Evolutionary conservation across 2,797 vertebrate genomes (phyloP).

Genomic region (Phataginus tetradactyla): DNA sequence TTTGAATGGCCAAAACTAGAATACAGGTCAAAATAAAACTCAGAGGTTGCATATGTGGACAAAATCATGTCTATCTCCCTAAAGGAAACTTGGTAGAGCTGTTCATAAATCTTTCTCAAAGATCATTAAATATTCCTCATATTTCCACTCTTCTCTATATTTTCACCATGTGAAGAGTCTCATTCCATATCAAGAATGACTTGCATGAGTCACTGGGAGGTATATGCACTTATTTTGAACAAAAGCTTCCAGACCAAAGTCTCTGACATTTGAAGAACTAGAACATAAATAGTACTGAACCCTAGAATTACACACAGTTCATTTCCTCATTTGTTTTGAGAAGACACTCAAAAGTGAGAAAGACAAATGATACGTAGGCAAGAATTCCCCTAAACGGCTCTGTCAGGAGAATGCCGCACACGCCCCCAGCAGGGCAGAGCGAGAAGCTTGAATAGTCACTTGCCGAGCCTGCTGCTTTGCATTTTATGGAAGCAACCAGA

Average conservation of each 20-base stretch:
- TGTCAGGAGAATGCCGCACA: neutral
- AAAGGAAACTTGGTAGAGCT: neutral
- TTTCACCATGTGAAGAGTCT: neutral
- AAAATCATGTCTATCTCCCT: neutral
- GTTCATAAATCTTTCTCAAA: neutral
- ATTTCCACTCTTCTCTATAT: neutral
- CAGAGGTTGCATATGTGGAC: neutral
- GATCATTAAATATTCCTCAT: neutral
- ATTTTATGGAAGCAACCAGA: slow-evolving; percentile 73
- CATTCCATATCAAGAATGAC: neutral
- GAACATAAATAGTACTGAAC: neutral
- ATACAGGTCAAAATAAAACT: neutral
- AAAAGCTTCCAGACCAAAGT: neutral
- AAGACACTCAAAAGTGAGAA: slow-evolving; percentile 9
- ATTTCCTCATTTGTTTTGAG: neutral
- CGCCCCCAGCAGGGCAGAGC: neutral
- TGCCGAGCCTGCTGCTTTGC: slow-evolving; percentile 58
- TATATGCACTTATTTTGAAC: neutral
- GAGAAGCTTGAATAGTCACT: neutral
- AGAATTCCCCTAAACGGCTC: neutral
- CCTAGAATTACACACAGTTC: neutral
- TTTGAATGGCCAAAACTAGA: neutral
- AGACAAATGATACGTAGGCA: neutral
- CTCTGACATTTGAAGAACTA: neutral
- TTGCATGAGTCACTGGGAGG: neutral